Evolutionary conservation across 37 sponge, comb jelly and placozoan genomes (phyloP).

Genomic region (Crambe crambe): DNA sequence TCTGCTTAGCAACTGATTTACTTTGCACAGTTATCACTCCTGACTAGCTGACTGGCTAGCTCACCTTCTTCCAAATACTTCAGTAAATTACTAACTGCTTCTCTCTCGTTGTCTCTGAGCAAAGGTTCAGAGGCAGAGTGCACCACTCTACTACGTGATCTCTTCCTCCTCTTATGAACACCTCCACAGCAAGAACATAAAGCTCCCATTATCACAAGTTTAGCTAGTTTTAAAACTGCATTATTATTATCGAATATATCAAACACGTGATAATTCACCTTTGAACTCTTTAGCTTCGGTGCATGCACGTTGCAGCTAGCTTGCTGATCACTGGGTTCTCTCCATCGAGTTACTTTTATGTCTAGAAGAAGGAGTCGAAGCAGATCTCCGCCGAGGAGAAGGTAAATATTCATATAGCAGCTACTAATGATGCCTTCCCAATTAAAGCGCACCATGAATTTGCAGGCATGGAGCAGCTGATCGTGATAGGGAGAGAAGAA

Average conservation of each 20-base stretch:
- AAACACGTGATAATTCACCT: too few relatives aligned
- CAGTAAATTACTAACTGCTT: constrained; percentile 69
- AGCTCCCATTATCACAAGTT: not conserved
- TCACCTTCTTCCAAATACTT: constrained; percentile 62
- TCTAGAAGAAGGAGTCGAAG: constrained; percentile 14
- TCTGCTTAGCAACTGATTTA: too few relatives aligned
- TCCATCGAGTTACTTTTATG: not conserved
- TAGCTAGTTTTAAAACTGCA: not conserved
- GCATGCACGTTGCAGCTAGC: too few relatives aligned
- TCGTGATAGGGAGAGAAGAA: not conserved
- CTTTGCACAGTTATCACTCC: too few relatives aligned
- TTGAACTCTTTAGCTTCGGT: too few relatives aligned
- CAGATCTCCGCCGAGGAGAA: constrained; percentile 12
- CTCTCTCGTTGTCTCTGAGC: constrained; percentile 65
- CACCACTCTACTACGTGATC: constrained; percentile 9
- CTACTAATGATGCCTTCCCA: not conserved
- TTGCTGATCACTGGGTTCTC: too few relatives aligned
- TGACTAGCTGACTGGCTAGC: not conserved
- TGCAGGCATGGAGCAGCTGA: not conserved
- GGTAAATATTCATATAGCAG: not conserved
- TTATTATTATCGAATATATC: too few relatives aligned
- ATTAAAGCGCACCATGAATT: not conserved
- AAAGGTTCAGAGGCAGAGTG: constrained; percentile 56
- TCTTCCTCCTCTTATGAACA: not conserved
- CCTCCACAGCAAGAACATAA: not conserved